A percentile compares a stretch with the other conserved stretches of the same genome.
Evolutionary conservation across 2,888 invertebrate species (phyloP).

Genomic region (Melanostoma mellinum): DNA sequence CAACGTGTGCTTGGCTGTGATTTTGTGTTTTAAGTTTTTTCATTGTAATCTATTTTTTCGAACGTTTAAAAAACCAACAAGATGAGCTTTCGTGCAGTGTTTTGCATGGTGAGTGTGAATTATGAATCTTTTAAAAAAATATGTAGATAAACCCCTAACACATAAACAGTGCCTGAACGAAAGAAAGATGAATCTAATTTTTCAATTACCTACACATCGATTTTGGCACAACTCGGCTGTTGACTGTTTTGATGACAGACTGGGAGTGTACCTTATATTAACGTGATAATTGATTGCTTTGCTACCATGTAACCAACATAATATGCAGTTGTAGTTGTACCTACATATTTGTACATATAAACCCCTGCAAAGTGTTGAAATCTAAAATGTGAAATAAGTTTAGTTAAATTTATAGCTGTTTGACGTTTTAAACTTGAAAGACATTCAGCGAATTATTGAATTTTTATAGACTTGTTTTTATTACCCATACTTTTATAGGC

Average conservation of each 20-base stretch:
- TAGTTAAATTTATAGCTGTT: too few relatives aligned
- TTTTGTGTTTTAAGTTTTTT: slow-evolving; percentile 77
- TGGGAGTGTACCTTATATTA: slow-evolving; percentile 37
- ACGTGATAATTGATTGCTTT: slow-evolving; percentile 65
- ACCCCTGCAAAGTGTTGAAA: slow-evolving; percentile 33
- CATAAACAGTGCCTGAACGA: slow-evolving; percentile 29
- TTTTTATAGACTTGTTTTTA: too few relatives aligned
- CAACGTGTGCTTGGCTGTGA: slow-evolving; percentile 77
- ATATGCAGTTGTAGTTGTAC: slow-evolving; percentile 25
- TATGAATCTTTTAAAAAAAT: slow-evolving; percentile 31
- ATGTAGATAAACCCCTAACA: neutral
- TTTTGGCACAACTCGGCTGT: slow-evolving; percentile 9
- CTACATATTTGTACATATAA: neutral
- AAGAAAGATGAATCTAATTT: slow-evolving; percentile 28
- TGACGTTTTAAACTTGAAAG: too few relatives aligned
- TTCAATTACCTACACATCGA: slow-evolving; percentile 3
- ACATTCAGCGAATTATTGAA: too few relatives aligned
- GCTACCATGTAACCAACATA: slow-evolving; percentile 29
- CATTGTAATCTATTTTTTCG: slow-evolving; percentile 73
- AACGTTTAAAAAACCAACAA: slow-evolving; percentile 61
- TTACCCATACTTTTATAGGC: too few relatives aligned
- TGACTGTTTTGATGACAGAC: slow-evolving; percentile 14
- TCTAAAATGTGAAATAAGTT: neutral
- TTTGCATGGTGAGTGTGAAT: slow-evolving; percentile 82
- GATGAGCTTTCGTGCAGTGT: slow-evolving; percentile 81